Evolutionary conservation across 2,113 vertebrate genomes (phyloP), one percentile per base, ranked within the genome.

Genomic region (Nipponia nippon): DNA sequence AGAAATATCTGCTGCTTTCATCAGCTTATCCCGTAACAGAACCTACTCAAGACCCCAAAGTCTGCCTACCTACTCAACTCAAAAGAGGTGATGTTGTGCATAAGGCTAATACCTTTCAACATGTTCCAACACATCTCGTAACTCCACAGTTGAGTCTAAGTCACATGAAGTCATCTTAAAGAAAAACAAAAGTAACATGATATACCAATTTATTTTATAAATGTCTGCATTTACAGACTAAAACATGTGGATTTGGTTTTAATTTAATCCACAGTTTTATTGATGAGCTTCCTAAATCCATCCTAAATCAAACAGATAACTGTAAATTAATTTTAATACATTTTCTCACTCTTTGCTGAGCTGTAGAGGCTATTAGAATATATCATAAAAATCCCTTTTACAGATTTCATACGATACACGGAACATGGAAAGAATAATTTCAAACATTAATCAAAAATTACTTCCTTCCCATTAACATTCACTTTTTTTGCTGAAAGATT

Each of bases 141-240:
- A 95, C 52, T 52, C 83, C 72, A 78, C 55, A 22, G 42, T 53
- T 40, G 47, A 72, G 17, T 22, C 66, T 88, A 88, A 91, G 65
- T 94, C 91, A 95, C 65, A 86, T 94, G 47, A 96, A 91, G 62
- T 91, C 49, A 87, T 81, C 85, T 83, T 52, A 89, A 94, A 96
- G 91, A 90, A 95, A 92, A 95, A 87, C 91, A 94, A 87, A 93
- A 93, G 91, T 61, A 97, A 94, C 56, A 63, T 6, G 76, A 97
- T 95, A 78, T 2, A 78, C 5, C n/a, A 44, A 91, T 89, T 87
- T 72, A 66, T 75, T 91, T 89, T 85, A 87, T 52, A 62, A 62
- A 67, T 78, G 66, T 79, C 83, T 86, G 62, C 69, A 87, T 83
- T 92, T 81, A 81, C 42, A 81, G 69, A 83, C 44, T 58, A 56